Evolutionary conservation across 1,140 invertebrate species (phyloP).

Genomic region (Solen grandis): DNA sequence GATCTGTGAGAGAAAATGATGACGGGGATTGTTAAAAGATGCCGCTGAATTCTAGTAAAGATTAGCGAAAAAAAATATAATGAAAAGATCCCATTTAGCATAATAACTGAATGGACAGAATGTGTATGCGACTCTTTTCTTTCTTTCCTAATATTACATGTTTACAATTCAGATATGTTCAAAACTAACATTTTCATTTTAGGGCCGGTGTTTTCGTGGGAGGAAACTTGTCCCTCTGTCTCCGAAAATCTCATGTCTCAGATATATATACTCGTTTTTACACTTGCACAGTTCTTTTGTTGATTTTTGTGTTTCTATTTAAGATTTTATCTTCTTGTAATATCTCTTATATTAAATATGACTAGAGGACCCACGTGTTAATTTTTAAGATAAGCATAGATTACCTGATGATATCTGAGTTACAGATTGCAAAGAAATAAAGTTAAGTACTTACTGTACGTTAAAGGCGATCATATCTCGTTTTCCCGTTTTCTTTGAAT

Average conservation of each 20-base stretch:
- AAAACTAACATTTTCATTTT: too few relatives aligned
- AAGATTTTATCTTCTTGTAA: not conserved
- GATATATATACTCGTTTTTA: not conserved
- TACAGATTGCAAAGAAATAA: constrained; percentile 15
- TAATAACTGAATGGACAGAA: too few relatives aligned
- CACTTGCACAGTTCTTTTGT: not conserved
- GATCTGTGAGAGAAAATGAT: not conserved
- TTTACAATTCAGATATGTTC: too few relatives aligned
- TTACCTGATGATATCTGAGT: constrained; percentile 26
- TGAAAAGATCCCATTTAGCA: too few relatives aligned
- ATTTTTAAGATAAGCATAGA: constrained; percentile 36
- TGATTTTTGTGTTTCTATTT: not conserved
- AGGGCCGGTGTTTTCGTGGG: too few relatives aligned
- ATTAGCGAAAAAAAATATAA: too few relatives aligned
- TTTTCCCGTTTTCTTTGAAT: constrained; percentile 31
- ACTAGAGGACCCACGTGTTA: constrained; percentile 25
- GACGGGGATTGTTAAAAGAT: too few relatives aligned
- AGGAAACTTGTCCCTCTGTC: too few relatives aligned
- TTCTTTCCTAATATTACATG: too few relatives aligned
- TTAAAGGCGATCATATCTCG: not conserved
- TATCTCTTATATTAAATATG: not conserved
- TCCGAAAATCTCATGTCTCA: too few relatives aligned
- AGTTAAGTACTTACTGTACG: constrained; percentile 21
- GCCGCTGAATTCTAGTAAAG: too few relatives aligned
- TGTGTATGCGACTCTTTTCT: too few relatives aligned